Percentiles rank a stretch among this genome's conserved stretches.
Conservation (phyloP, 2,888 invertebrate species). For the Leptopterna dolabrata region DNA sequence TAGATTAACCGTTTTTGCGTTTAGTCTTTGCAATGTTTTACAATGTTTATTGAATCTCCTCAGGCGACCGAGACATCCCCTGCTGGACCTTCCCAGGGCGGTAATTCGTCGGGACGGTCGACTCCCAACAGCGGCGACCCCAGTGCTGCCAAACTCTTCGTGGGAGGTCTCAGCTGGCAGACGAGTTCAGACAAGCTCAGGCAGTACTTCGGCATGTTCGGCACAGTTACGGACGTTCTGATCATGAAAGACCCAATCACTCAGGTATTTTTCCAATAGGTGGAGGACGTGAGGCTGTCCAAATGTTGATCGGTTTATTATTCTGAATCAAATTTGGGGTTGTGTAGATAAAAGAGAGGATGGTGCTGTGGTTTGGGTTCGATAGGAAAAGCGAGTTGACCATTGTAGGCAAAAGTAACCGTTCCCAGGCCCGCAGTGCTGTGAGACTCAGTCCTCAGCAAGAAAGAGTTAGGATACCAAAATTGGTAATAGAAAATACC, state of each 20-base stretch:
- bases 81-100: conserved; percentile 81
- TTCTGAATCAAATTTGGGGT: no score
- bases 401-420: no score
- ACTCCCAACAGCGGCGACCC: conserved; percentile 70
- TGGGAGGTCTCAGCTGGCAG: conserved; percentile 93
- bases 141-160: conserved; percentile 88
- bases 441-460: no score
- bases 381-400: no score
- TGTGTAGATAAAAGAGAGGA: no score
- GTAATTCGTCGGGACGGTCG: conserved; percentile 69
- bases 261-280: conserved; percentile 78
- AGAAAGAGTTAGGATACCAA: no score
- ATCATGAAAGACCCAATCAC: conserved; percentile 96
- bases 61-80: conserved; percentile 67
- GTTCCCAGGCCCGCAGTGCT: no score
- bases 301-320: no score
- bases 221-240: conserved; percentile 89
- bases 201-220: conserved; percentile 93
- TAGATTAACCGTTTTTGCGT: no score
- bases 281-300: background rate
- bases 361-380: no score
- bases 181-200: conserved; percentile 92
- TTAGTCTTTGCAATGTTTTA: no score
- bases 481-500: no score
- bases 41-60: background rate